These are phyloP conservation scores for Danio choprae DNA, from an alignment of 2,797 vertebrate species.

Conservation along the genomic window DNA sequence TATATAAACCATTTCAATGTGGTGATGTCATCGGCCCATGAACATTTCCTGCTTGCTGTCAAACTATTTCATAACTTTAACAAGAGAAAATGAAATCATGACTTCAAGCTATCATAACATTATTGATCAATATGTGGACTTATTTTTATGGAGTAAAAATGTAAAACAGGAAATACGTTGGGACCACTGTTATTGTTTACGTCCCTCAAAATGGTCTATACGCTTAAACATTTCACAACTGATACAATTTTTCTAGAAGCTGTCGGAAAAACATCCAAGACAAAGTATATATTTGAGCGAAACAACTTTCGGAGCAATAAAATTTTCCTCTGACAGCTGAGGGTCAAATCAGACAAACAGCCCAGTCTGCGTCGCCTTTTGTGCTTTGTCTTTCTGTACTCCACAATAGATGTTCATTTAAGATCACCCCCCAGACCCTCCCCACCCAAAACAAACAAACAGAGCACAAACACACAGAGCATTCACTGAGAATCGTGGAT, in stretches of 20 bases:
- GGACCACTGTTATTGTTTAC: no score
- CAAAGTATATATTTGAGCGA: not conserved
- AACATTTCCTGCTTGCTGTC: no score
- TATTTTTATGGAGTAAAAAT: no score
- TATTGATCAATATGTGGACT: no score
- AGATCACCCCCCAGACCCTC: not conserved
- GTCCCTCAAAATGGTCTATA: no score
- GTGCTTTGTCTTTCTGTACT: constrained; percentile 58
- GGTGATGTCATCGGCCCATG: no score
- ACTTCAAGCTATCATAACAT: no score
- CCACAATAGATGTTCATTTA: constrained; percentile 61
- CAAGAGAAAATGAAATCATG: no score
- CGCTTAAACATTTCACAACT: no score
- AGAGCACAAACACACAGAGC: constrained; percentile 60
- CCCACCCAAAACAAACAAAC: constrained; percentile 14
- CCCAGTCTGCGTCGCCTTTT: constrained; percentile 59
- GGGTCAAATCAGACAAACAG: constrained; percentile 60
- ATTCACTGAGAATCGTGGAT: constrained; percentile 25
- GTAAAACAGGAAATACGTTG: no score
- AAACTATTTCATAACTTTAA: no score
- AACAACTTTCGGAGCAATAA: constrained; percentile 12
- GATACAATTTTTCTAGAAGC: not conserved
- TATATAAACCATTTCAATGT: no score
- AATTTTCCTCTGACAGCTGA: constrained; percentile 40
- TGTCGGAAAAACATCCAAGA: constrained; percentile 10